These are phyloP conservation scores for Brachionus asplanchnoidis DNA, from an alignment of 1,140 invertebrate genomes.

Conservation along the genomic window DNA sequence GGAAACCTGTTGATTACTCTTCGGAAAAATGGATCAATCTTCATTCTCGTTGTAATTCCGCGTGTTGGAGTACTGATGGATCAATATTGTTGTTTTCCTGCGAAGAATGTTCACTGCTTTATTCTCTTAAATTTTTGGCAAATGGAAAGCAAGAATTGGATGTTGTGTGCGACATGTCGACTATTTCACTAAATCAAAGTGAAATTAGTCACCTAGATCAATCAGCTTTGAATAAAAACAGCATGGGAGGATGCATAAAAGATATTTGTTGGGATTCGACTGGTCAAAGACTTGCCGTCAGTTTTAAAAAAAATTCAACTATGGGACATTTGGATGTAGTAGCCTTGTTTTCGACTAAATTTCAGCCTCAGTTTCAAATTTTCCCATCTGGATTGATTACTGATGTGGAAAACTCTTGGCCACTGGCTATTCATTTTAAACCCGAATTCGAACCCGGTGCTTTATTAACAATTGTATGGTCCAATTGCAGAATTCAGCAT, in stretches of 20 bases:
- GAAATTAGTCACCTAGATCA: background rate
- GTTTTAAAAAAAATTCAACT: constrained; percentile 61
- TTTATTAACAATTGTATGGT: constrained; percentile 69
- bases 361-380: constrained; percentile 63
- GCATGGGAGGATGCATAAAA: constrained; percentile 70
- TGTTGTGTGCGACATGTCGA: constrained; percentile 43
- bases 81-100: constrained; percentile 71
- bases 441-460: constrained; percentile 64
- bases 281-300: constrained; percentile 73
- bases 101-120: constrained; percentile 67
- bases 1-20: constrained; percentile 70
- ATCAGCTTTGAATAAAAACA: background rate
- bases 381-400: constrained; percentile 69
- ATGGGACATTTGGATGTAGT: constrained; percentile 60
- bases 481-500: constrained; percentile 27
- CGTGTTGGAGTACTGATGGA: constrained; percentile 75
- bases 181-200: background rate
- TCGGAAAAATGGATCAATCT: constrained; percentile 71
- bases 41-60: constrained; percentile 58
- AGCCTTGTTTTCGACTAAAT: constrained; percentile 66
- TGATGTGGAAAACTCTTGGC: constrained; percentile 67
- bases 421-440: constrained; percentile 72
- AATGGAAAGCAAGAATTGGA: constrained; percentile 39
- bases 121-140: constrained; percentile 62
- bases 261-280: constrained; percentile 74